Conservation (phyloP, 2,888 invertebrate genomes). For the Harpalus rufipes region DNA sequence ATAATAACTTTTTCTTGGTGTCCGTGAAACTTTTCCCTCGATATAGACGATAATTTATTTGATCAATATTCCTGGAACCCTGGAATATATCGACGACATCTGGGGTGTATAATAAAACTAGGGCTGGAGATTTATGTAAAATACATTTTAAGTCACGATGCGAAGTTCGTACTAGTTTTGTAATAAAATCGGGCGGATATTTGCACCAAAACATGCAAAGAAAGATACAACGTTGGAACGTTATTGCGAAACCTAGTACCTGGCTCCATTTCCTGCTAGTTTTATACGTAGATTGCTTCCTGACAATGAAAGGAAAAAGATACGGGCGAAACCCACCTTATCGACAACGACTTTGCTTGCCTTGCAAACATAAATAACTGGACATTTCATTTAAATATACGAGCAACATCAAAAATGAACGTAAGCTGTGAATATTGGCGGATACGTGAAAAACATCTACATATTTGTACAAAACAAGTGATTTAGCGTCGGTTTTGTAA, state of each 20-base stretch:
- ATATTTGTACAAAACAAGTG: too few species aligned
- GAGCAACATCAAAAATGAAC: neutral
- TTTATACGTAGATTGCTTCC: constrained; percentile 19
- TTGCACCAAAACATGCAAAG: constrained; percentile 33
- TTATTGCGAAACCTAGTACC: constrained; percentile 20
- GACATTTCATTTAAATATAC: neutral
- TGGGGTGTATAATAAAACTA: constrained; percentile 59
- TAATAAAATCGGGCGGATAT: constrained; percentile 49
- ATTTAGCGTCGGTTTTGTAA: too few species aligned
- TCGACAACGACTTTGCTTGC: neutral
- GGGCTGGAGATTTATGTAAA: constrained; percentile 48
- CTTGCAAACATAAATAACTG: neutral
- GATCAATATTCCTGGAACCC: constrained; percentile 60
- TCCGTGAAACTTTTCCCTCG: constrained; percentile 45
- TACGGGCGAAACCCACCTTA: neutral
- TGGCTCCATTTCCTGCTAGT: neutral
- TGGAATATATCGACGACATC: constrained; percentile 56
- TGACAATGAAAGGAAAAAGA: constrained; percentile 1
- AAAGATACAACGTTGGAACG: constrained; percentile 5
- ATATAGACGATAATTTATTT: constrained; percentile 62
- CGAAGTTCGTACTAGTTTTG: constrained; percentile 45
- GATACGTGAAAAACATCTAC: too few species aligned
- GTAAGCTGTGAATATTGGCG: too few species aligned
- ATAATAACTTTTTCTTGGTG: constrained; percentile 40
- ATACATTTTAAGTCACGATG: constrained; percentile 23